Evolutionary conservation across 53 echinoderm and acorn worm genomes (phyloP).

Genomic region (Holothuria leucospilota): DNA sequence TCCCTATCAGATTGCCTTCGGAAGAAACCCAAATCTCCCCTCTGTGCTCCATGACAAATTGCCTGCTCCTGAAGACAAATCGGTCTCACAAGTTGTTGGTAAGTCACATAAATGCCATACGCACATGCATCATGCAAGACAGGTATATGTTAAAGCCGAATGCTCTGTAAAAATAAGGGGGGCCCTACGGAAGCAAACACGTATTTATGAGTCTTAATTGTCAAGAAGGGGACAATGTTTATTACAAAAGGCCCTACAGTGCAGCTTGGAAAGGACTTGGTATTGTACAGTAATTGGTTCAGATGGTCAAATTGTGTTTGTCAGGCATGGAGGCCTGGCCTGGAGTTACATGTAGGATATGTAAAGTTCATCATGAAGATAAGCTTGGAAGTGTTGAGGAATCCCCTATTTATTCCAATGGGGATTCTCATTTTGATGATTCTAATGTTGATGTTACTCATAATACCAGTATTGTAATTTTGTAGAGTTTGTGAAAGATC

Average conservation of each 20-base stretch:
- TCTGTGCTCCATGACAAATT: slow-evolving; percentile 25
- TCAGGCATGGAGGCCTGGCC: slow-evolving; percentile 43
- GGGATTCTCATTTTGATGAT: not conserved
- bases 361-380: no score
- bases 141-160: slow-evolving; percentile 9
- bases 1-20: no score
- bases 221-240: slow-evolving; percentile 31
- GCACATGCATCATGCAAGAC: no score
- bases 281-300: slow-evolving; percentile 30
- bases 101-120: no score
- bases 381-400: no score
- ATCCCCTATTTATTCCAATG: no score
- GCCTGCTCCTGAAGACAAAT: slow-evolving; percentile 48
- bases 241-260: slow-evolving; percentile 27
- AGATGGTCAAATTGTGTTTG: slow-evolving; percentile 33
- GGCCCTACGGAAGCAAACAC: slow-evolving; percentile 28
- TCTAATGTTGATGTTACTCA: not conserved
- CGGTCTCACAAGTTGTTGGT: not conserved
- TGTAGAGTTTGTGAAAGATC: not conserved
- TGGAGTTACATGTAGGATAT: not conserved
- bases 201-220: slow-evolving; percentile 17
- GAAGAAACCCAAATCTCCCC: no score
- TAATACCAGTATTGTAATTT: not conserved
- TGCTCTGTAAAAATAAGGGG: slow-evolving; percentile 29
- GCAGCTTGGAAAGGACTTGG: slow-evolving; percentile 34